These are phyloP conservation scores for Heliangelus exortis DNA, from an alignment of 2,797 vertebrate species.

Conservation along the genomic window DNA sequence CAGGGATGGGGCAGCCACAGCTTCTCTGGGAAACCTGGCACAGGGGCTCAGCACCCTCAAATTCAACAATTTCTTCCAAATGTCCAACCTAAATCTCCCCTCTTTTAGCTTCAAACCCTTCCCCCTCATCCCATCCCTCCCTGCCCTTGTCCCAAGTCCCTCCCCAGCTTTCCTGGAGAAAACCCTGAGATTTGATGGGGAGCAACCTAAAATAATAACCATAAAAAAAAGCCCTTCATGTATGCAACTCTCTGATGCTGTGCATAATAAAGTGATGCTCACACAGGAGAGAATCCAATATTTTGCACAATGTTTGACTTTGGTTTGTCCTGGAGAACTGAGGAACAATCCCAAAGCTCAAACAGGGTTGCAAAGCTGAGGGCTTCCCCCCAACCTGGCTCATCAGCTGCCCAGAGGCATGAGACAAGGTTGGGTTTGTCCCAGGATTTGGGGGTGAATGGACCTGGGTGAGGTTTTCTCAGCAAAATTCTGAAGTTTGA, in stretches of 20 bases:
- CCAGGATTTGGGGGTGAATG: fast-evolving
- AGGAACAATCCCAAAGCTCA: fast-evolving
- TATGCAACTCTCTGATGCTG: not conserved
- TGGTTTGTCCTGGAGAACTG: not conserved
- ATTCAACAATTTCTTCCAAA: too few species aligned
- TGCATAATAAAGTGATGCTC: not conserved
- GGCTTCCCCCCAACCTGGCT: not conserved
- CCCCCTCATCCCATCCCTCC: too few species aligned
- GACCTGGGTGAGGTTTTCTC: not conserved
- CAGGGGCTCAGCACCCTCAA: too few species aligned
- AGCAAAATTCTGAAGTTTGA: not conserved
- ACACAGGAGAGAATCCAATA: too few species aligned
- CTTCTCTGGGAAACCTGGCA: too few species aligned
- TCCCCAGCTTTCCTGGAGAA: too few species aligned
- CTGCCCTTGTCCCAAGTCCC: too few species aligned
- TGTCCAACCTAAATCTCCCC: too few species aligned
- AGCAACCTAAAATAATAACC: not conserved
- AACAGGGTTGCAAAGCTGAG: too few species aligned
- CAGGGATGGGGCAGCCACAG: too few species aligned
- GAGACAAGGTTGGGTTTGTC: not conserved
- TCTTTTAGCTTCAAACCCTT: too few species aligned
- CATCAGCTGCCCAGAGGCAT: fast-evolving
- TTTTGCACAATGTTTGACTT: not conserved
- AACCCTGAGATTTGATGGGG: not conserved
- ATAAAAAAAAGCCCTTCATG: not conserved